Percentiles rank a stretch among this genome's conserved stretches.
Evolutionary conservation across 2,113 vertebrate species (phyloP).

Genomic region (Nipponia nippon): DNA sequence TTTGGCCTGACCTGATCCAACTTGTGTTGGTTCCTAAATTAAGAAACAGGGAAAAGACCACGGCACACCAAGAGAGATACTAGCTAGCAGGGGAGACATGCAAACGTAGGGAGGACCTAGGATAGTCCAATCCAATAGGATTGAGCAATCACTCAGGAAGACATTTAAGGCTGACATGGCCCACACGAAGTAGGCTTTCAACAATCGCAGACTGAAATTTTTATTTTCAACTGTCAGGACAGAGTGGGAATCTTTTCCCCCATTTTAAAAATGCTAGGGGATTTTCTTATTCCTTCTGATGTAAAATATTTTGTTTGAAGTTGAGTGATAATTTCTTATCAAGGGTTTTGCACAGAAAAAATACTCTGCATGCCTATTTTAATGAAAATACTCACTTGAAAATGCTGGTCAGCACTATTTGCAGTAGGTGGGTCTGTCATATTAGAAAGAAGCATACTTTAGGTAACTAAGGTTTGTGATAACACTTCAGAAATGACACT

Average conservation of each 20-base stretch:
- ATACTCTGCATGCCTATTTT: background rate
- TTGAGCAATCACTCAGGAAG: background rate
- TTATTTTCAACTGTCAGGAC: background rate
- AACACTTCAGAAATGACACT: background rate
- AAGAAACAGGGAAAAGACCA: background rate
- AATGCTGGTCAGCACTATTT: background rate
- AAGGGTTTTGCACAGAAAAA: background rate
- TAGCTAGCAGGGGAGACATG: background rate
- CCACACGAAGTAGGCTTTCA: background rate
- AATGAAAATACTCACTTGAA: background rate
- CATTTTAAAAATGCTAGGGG: background rate
- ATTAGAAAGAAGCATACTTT: background rate
- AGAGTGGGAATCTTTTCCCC: background rate
- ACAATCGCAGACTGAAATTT: background rate
- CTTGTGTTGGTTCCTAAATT: background rate
- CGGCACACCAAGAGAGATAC: background rate
- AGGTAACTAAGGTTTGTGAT: background rate
- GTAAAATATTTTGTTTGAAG: background rate
- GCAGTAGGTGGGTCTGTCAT: background rate
- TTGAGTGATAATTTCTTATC: background rate
- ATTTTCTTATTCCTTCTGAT: background rate
- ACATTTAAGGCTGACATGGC: background rate
- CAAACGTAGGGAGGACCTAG: background rate
- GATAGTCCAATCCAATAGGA: background rate
- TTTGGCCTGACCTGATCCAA: background rate